Base-by-base conservation (phyloP, 2,888 invertebrate genomes). In the Pyralis farinalis region DNA sequence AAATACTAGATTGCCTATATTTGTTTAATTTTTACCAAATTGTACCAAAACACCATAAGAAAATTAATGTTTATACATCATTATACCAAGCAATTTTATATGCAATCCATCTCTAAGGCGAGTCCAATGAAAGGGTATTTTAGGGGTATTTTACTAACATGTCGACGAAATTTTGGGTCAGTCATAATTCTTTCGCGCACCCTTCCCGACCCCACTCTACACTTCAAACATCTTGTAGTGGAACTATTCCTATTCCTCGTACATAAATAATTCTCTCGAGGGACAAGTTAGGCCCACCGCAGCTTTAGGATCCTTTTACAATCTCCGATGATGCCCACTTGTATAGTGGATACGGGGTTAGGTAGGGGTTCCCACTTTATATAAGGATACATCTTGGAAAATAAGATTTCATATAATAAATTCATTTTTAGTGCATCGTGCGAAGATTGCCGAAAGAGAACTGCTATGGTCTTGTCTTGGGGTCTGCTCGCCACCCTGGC, bases 241-340 rank as follows among this genome's bases (percentile, higher is more conserved):
- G 25, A 35, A 35, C 34, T 25, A 27, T 12, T 12, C 12, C 11
- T 34, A 11, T 35, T 35, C n/a, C 5, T 22, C 34, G 11, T 35
- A 35, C 34, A 25, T 35, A 35, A 35, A 35, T 35, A 25, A 35
- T 35, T 22, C 12, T 12, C 34, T 12, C 34, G 2, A 12, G 27
- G 34, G 34, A 25, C 34, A 9, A 35, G 34, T 35, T 35, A 35
- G 34, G 34, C 10, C 9, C 34, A 25, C 34, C 27, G 11, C n/a
- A 25, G 12, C 12, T 8, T 11, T 25, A 3, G 5, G 21, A 3
- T 27, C 22, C 34, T 35, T 35, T 35, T 35, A 35, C 12, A 27
- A 35, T 11, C 34, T 35, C 3, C 12, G 22, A 35, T 35, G 34
- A 35, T 35, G 3, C 34, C 34, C 34, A 25, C 22, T 34, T 25